Conservation (phyloP, 2,797 vertebrate genomes). For the Chloroceryle amazona region DNA sequence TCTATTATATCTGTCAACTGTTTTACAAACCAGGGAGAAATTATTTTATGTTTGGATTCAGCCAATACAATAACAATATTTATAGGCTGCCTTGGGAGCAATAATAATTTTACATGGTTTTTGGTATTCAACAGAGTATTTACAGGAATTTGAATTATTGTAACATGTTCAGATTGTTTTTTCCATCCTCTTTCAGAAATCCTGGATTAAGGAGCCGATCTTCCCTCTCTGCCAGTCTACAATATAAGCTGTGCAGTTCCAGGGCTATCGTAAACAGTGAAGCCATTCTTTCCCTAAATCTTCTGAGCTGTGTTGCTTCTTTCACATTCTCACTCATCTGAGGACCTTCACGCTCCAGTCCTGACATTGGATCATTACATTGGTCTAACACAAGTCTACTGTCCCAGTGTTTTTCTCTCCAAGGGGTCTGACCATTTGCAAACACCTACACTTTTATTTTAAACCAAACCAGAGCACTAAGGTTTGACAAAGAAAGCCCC, state of each 20-base stretch:
- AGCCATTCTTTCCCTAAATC: not conserved
- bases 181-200: conserved; percentile 22
- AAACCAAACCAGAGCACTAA: not conserved
- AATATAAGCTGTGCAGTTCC: not conserved
- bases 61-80: conserved; percentile 39
- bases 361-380: not conserved
- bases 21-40: conserved; percentile 49
- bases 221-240: not conserved
- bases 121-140: conserved; percentile 40
- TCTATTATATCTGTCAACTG: conserved; percentile 44
- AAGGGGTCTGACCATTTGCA: not conserved
- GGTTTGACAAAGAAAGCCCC: not conserved
- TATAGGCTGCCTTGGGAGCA: conserved; percentile 23
- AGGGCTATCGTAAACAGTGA: not conserved
- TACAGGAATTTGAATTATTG: conserved; percentile 48
- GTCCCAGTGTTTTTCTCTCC: not conserved
- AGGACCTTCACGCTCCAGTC: not conserved
- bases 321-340: not conserved
- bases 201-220: conserved; percentile 19
- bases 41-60: conserved; percentile 47
- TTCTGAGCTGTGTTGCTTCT: not conserved
- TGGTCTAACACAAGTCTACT: not conserved
- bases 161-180: conserved; percentile 16
- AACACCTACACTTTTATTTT: not conserved
- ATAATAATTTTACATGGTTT: conserved; percentile 59